Percentiles rank a stretch among this genome's conserved stretches.
These are phyloP conservation scores for Cavia aperea DNA, from an alignment of 2,113 vertebrate genomes.

Conservation along the genomic window DNA sequence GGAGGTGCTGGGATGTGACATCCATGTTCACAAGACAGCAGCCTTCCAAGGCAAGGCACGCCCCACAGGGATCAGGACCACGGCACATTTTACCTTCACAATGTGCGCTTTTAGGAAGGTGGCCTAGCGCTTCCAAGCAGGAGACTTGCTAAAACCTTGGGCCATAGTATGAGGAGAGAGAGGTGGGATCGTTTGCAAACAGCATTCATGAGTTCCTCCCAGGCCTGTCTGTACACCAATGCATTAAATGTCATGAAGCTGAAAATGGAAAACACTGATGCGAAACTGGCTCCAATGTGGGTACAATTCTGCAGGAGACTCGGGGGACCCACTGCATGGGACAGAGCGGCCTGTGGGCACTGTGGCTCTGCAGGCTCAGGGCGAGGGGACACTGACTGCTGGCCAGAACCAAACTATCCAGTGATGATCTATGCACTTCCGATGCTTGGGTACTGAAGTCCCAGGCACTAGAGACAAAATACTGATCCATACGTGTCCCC, in stretches of 20 bases:
- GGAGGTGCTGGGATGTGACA: neutral
- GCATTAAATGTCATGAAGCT: constrained; percentile 20
- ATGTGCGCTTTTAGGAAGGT: neutral
- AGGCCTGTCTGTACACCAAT: constrained; percentile 7
- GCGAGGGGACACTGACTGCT: neutral
- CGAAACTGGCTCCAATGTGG: constrained; percentile 39
- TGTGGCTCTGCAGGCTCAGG: neutral
- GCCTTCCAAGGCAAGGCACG: neutral
- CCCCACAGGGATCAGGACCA: neutral
- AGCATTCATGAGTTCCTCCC: neutral
- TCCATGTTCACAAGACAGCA: fast-evolving
- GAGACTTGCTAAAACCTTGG: neutral
- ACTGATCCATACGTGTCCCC: fast-evolving
- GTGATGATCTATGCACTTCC: neutral
- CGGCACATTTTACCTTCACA: fast-evolving
- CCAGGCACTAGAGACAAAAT: neutral
- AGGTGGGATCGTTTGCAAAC: neutral
- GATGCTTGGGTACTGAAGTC: neutral
- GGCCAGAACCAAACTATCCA: fast-evolving
- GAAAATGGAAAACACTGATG: constrained; percentile 49
- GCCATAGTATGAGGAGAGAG: neutral
- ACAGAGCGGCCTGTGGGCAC: too few relatives aligned
- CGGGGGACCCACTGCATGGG: neutral
- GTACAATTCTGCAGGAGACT: constrained; percentile 28
- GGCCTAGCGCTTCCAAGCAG: neutral